A percentile compares a stretch with the other conserved stretches of the same genome.
Evolutionary conservation across 1,140 invertebrate genomes (phyloP).

Genomic region (Calliopsis andreniformis): DNA sequence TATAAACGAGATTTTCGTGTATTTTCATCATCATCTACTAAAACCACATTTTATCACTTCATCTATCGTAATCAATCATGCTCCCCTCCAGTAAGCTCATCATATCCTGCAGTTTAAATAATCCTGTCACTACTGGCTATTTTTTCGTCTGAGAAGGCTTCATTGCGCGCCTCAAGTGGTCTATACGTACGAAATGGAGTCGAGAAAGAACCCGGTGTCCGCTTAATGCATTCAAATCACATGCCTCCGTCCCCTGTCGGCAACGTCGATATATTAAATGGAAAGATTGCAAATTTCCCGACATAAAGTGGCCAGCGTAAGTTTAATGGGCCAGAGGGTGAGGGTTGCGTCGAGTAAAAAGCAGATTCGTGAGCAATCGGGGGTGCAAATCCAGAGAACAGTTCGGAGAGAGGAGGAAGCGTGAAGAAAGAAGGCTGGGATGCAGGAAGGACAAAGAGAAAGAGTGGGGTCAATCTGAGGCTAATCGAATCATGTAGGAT

Average conservation of each 20-base stretch:
- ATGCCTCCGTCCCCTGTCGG: slow-evolving; percentile 65
- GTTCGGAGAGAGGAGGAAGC: slow-evolving; percentile 53
- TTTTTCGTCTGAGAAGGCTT: background rate
- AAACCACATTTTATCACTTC: too few relatives aligned
- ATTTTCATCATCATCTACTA: too few relatives aligned
- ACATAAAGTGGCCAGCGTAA: slow-evolving; percentile 80
- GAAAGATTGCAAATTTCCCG: slow-evolving; percentile 82
- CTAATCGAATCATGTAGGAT: slow-evolving; percentile 81
- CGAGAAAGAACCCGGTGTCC: slow-evolving; percentile 51
- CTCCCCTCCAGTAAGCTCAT: too few relatives aligned
- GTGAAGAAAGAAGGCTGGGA: slow-evolving; percentile 10
- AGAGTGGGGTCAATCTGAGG: slow-evolving; percentile 81
- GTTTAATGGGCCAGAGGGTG: slow-evolving; percentile 77
- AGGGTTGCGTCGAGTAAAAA: slow-evolving; percentile 69
- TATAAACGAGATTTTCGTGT: too few relatives aligned
- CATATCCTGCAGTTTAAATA: too few relatives aligned
- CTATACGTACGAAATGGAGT: slow-evolving; percentile 32
- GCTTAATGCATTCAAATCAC: slow-evolving; percentile 79
- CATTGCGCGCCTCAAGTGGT: background rate
- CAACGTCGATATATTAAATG: slow-evolving; percentile 81
- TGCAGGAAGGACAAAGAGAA: slow-evolving; percentile 56
- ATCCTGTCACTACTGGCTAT: too few relatives aligned
- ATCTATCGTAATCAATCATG: too few relatives aligned
- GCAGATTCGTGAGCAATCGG: slow-evolving; percentile 78
- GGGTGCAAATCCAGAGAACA: slow-evolving; percentile 49